Conservation (phyloP, 2,888 invertebrate species). For the Petrolisthes manimaculis region DNA sequence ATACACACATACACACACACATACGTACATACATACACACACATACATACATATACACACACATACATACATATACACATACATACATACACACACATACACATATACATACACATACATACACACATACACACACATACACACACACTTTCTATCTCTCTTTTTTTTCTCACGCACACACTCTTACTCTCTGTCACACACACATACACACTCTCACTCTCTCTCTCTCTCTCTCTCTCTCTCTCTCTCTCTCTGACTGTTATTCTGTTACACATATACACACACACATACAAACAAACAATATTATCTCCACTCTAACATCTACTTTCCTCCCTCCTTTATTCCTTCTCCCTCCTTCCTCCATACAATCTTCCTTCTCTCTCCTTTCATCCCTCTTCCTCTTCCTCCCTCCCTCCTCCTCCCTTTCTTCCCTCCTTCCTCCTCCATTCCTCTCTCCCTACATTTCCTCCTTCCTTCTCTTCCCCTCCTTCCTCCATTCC, state of each 20-base stretch:
- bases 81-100: conserved; percentile 31
- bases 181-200: neutral
- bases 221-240: neutral
- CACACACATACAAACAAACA: neutral
- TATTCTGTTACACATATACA: neutral
- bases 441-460: neutral
- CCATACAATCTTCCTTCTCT: neutral
- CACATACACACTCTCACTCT: neutral
- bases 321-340: neutral
- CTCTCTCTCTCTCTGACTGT: neutral
- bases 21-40: conserved; percentile 15
- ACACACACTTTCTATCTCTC: conserved; percentile 13
- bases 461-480: neutral
- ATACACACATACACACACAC: conserved; percentile 13
- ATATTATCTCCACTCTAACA: neutral
- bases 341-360: neutral
- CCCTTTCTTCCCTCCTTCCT: neutral
- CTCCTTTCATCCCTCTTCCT: neutral
- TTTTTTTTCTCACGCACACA: neutral
- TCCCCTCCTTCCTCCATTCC: neutral
- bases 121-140: conserved; percentile 25
- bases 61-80: conserved; percentile 21
- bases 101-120: conserved; percentile 26
- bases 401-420: neutral
- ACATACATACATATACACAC: conserved; percentile 28